Conservation (phyloP, 2,888 invertebrate genomes). For the Gortyna flavago region DNA sequence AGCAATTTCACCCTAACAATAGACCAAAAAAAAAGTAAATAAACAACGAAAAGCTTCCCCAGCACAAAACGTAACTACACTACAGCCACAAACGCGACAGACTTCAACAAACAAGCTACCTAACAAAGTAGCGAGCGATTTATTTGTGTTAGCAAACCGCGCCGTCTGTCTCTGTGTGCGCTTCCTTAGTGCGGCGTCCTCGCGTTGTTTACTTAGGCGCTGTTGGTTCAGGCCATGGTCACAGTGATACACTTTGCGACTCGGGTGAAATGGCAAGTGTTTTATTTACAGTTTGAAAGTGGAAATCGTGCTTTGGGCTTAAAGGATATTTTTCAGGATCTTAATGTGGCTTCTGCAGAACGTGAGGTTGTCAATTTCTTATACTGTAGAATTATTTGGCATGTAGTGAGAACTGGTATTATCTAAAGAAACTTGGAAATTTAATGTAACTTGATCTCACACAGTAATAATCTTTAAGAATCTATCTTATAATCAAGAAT, state of each 20-base stretch:
- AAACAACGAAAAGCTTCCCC: background rate
- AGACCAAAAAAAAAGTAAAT: background rate
- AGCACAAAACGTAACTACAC: background rate
- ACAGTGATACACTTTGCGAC: constrained; percentile 38
- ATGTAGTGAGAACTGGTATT: background rate
- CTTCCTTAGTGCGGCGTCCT: constrained; percentile 31
- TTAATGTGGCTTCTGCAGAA: background rate
- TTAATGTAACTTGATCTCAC: background rate
- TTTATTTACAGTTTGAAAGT: constrained; percentile 17
- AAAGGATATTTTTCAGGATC: background rate
- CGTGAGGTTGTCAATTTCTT: background rate
- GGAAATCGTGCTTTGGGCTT: background rate
- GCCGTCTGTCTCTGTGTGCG: constrained; percentile 19
- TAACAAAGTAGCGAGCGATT: constrained; percentile 41
- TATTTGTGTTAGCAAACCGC: constrained; percentile 48
- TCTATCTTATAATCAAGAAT: background rate
- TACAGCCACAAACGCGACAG: background rate
- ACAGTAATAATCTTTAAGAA: background rate
- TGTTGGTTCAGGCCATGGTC: constrained; percentile 53
- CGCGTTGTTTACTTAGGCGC: constrained; percentile 39
- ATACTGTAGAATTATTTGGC: background rate
- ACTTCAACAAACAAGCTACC: constrained; percentile 30
- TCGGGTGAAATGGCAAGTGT: background rate
- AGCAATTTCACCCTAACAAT: background rate
- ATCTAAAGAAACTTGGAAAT: background rate